A percentile compares a stretch with the other conserved stretches of the same genome.
phyloP scores from a whole-genome alignment of 2,113 vertebrate species.

The Oostethus manadensis region DNA sequence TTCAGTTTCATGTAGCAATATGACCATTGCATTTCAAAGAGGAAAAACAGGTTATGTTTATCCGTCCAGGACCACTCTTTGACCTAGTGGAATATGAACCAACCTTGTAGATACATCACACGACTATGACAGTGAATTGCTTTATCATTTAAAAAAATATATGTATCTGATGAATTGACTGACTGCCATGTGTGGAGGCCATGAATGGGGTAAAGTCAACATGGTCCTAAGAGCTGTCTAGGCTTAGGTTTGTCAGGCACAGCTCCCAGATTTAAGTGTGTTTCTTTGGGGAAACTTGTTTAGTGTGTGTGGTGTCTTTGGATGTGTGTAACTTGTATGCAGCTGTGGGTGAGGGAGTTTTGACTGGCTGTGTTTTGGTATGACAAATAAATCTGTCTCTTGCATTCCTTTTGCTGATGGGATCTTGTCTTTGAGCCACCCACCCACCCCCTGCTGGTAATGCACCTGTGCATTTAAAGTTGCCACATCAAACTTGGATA shows the following conservation, averaged over 20 bases:
- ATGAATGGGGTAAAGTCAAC: slow-evolving; percentile 31
- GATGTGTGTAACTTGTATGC: slow-evolving; percentile 34
- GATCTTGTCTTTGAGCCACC: slow-evolving; percentile 38
- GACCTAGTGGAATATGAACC: too few species aligned
- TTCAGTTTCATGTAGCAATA: neutral
- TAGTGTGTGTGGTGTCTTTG: slow-evolving; percentile 45
- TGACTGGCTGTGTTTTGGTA: slow-evolving; percentile 69
- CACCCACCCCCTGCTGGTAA: slow-evolving; percentile 53
- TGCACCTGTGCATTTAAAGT: slow-evolving; percentile 56
- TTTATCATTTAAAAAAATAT: too few species aligned
- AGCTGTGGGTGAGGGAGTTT: slow-evolving; percentile 58
- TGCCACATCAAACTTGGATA: slow-evolving; percentile 11
- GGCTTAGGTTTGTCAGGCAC: slow-evolving; percentile 21
- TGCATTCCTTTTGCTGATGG: slow-evolving; percentile 54
- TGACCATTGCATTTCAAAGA: too few species aligned
- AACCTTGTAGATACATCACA: too few species aligned
- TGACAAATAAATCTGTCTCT: slow-evolving; percentile 71
- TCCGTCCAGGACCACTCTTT: too few species aligned
- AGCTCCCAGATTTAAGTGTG: slow-evolving; percentile 24
- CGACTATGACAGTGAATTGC: slow-evolving; percentile 11
- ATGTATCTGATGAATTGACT: too few species aligned
- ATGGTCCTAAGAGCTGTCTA: slow-evolving; percentile 17
- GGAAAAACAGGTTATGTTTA: too few species aligned
- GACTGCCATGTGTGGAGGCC: slow-evolving; percentile 15
- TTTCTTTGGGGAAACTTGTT: slow-evolving; percentile 47